A percentile compares a stretch with the other conserved stretches of the same genome.
These are phyloP conservation scores for Pyralis farinalis DNA, from an alignment of 2,888 invertebrate species.

Conservation along the genomic window DNA sequence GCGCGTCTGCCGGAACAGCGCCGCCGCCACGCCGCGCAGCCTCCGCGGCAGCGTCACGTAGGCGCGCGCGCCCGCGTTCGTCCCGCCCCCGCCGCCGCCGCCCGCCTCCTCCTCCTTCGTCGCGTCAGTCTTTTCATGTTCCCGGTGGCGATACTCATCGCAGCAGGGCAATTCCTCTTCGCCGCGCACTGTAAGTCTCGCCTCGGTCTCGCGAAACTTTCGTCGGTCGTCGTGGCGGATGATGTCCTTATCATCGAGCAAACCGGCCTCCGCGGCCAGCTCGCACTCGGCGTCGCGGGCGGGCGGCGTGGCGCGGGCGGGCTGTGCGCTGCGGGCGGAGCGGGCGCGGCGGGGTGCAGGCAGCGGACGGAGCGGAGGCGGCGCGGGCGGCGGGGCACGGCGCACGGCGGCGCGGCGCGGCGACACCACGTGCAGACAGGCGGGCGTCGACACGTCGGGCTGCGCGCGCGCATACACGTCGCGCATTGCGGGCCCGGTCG, in stretches of 20 bases:
- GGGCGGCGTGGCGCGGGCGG: constrained; percentile 33
- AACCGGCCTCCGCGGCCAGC: constrained; percentile 76
- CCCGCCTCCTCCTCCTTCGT: constrained; percentile 9
- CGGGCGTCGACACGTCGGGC: constrained; percentile 60
- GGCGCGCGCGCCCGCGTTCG: constrained; percentile 49
- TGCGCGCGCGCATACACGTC: constrained; percentile 80
- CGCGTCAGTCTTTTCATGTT: constrained; percentile 9
- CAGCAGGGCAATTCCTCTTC: constrained; percentile 85
- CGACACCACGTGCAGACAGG: constrained; percentile 66
- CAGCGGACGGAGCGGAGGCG: constrained; percentile 39
- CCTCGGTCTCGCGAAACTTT: constrained; percentile 39
- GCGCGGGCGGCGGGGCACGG: constrained; percentile 35
- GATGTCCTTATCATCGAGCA: constrained; percentile 40
- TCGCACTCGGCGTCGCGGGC: constrained; percentile 64
- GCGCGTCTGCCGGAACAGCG: constrained; percentile 45
- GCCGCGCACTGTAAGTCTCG: constrained; percentile 74
- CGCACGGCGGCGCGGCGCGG: constrained; percentile 28
- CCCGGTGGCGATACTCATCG: constrained; percentile 21
- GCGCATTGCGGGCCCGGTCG: constrained; percentile 68
- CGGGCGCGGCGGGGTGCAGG: constrained; percentile 36
- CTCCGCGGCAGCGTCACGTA: constrained; percentile 76
- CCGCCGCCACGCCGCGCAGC: constrained; percentile 47
- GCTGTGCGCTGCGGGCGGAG: constrained; percentile 32
- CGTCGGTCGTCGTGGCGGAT: constrained; percentile 31
- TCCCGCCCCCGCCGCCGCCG: constrained; percentile 25